Conservation (phyloP, 2,113 vertebrate genomes). For the Laticauda laticaudata region DNA sequence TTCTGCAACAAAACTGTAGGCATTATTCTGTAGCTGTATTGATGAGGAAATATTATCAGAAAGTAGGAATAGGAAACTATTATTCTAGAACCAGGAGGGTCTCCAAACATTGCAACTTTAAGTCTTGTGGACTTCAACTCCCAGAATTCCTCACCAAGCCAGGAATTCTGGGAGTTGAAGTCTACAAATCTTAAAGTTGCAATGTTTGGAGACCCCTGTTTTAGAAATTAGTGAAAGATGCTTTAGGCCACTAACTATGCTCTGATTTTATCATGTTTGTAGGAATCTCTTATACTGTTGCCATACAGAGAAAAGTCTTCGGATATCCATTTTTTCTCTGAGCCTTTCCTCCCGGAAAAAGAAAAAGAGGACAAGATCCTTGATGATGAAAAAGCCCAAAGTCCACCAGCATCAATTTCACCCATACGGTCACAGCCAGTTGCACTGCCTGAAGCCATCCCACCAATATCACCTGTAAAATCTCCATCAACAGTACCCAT, state of each 20-base stretch:
- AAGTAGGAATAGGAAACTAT: not conserved
- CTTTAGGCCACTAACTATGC: not conserved
- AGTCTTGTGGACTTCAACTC: not conserved
- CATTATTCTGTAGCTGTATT: not conserved
- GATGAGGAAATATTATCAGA: not conserved
- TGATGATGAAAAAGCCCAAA: constrained; percentile 35
- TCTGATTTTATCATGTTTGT: constrained; percentile 20
- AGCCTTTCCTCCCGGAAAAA: constrained; percentile 68
- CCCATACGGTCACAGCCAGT: constrained; percentile 83
- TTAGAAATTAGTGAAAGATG: not conserved
- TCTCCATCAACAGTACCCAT: constrained; percentile 67
- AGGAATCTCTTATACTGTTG: constrained; percentile 51
- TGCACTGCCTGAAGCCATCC: constrained; percentile 73
- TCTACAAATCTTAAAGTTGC: not conserved
- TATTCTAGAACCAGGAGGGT: not conserved
- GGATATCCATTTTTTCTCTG: constrained; percentile 71
- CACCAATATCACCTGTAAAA: constrained; percentile 65
- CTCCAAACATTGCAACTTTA: not conserved
- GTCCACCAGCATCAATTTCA: constrained; percentile 52
- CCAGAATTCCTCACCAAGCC: not conserved
- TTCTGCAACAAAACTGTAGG: not conserved
- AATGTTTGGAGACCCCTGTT: not conserved
- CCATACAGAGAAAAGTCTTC: constrained; percentile 64
- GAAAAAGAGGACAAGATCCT: constrained; percentile 52
- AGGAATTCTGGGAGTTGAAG: not conserved